Conservation (phyloP, 2,113 vertebrate species). For the Strix aluco region DNA sequence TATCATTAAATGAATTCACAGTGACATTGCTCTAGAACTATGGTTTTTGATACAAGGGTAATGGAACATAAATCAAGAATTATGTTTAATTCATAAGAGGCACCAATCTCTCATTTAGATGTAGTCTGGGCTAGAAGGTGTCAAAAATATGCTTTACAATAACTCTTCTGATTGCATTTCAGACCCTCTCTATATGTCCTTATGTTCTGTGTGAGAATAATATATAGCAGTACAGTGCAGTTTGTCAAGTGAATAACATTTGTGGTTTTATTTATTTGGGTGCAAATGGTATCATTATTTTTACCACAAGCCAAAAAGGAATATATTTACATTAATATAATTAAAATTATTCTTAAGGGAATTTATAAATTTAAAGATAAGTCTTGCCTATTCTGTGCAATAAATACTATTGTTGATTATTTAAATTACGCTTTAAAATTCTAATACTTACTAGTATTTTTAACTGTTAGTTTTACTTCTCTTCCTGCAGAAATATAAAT, state of each 20-base stretch:
- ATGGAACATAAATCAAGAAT: constrained; percentile 77
- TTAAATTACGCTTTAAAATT: constrained; percentile 1
- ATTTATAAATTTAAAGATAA: constrained; percentile 16
- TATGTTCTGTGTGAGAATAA: constrained; percentile 60
- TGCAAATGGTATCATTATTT: constrained; percentile 61
- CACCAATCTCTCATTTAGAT: constrained; percentile 72
- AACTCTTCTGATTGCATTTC: constrained; percentile 72
- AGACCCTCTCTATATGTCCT: constrained; percentile 24
- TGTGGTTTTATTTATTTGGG: constrained; percentile 65
- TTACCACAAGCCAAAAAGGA: constrained; percentile 1
- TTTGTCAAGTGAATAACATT: constrained; percentile 65
- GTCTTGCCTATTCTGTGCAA: background rate
- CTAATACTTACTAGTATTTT: background rate
- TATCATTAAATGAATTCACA: constrained; percentile 78
- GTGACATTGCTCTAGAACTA: constrained; percentile 76
- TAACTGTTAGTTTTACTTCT: background rate
- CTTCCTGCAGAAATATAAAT: background rate
- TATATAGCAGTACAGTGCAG: constrained; percentile 35
- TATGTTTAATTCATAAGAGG: constrained; percentile 83
- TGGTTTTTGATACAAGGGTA: constrained; percentile 75
- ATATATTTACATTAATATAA: constrained; percentile 57
- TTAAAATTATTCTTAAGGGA: constrained; percentile 25
- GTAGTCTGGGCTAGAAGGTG: constrained; percentile 67
- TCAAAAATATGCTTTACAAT: constrained; percentile 77
- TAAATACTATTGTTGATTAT: background rate